Percentiles rank a stretch among this genome's conserved stretches.
These are phyloP conservation scores for Gymnarchus niloticus DNA, from an alignment of 2,113 vertebrate species.

Conservation along the genomic window DNA sequence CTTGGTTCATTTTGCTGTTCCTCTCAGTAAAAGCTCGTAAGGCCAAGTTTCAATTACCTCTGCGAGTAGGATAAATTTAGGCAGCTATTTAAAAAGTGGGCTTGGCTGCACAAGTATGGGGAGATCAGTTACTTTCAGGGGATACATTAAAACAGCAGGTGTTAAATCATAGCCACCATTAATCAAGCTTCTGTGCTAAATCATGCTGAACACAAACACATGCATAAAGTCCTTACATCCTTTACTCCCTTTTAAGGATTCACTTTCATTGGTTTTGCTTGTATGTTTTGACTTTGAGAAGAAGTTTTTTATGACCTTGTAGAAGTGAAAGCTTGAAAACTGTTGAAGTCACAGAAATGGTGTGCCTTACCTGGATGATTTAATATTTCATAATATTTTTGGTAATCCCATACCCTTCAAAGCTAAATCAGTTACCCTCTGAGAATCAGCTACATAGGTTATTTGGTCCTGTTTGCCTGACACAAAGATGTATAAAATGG, in stretches of 20 bases:
- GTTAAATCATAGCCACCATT: constrained; percentile 68
- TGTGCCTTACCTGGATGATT: neutral
- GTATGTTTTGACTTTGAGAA: too few species aligned
- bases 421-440: neutral
- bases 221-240: neutral
- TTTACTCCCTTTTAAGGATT: neutral
- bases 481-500: neutral
- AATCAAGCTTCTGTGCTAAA: constrained; percentile 47
- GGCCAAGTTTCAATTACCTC: constrained; percentile 52
- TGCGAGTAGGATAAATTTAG: constrained; percentile 74
- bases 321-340: too few species aligned
- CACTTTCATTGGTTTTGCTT: neutral
- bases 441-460: neutral
- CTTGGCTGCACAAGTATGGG: constrained; percentile 58
- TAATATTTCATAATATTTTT: neutral
- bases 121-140: constrained; percentile 73
- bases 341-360: too few species aligned
- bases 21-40: constrained; percentile 31
- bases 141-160: constrained; percentile 71
- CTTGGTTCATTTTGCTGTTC: neutral
- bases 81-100: constrained; percentile 64
- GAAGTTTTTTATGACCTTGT: too few species aligned
- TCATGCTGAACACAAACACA: neutral
- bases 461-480: neutral
- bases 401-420: neutral